phyloP scores from a whole-genome alignment of 2,797 vertebrate genomes.

The Phrynocephalus forsythii region DNA sequence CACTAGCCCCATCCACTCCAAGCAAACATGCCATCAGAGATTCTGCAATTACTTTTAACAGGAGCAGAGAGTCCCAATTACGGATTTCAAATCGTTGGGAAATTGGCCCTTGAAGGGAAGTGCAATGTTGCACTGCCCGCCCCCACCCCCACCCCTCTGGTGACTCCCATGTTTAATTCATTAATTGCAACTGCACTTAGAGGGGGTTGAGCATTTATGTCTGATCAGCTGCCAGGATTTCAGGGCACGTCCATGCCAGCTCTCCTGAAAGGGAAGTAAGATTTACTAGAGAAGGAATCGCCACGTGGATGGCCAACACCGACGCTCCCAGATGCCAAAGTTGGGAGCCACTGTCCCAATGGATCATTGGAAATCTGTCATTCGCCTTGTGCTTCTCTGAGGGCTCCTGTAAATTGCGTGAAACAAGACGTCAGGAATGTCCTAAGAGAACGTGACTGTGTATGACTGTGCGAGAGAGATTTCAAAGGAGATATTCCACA shows the following conservation, averaged over 20 bases:
- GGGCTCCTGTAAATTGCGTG: too few species aligned
- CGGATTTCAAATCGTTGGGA: conserved; percentile 39
- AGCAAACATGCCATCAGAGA: conserved; percentile 43
- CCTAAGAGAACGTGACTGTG: too few species aligned
- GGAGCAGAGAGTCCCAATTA: conserved; percentile 36
- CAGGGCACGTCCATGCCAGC: conserved; percentile 26
- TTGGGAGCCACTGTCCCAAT: too few species aligned
- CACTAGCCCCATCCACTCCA: conserved; percentile 7
- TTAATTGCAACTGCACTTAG: conserved; percentile 55
- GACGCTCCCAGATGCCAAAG: too few species aligned
- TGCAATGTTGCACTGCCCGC: neutral
- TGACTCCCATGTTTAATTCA: conserved; percentile 62
- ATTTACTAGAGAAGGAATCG: neutral
- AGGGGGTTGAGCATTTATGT: conserved; percentile 25
- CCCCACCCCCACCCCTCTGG: conserved; percentile 9
- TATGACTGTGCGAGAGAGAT: too few species aligned
- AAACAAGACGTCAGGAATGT: too few species aligned
- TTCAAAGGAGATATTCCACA: too few species aligned
- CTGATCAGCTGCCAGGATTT: conserved; percentile 40
- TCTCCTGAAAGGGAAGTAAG: neutral
- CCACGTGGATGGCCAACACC: too few species aligned
- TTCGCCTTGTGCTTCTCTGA: too few species aligned
- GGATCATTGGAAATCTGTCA: too few species aligned
- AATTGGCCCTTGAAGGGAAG: conserved; percentile 51
- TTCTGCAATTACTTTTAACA: neutral